Percentiles rank a stretch among this genome's conserved stretches.
These are phyloP conservation scores for Aproaerema taeniolella DNA, from an alignment of 2,888 invertebrate genomes.

Conservation along the genomic window DNA sequence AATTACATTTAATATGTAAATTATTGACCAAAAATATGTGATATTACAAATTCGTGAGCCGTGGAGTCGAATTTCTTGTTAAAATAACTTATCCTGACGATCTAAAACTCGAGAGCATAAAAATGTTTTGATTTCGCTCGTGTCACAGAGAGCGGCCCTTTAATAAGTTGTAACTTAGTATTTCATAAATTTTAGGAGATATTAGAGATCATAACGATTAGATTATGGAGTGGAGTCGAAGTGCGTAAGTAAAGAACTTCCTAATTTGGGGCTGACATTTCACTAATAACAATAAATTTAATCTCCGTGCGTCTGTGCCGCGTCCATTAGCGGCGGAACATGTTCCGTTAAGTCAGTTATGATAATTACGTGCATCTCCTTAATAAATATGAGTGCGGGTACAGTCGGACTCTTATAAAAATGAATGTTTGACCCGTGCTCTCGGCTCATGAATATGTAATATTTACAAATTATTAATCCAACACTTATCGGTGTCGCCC, in stretches of 20 bases:
- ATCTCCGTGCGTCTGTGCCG: conserved; percentile 33
- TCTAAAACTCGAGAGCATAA: background rate
- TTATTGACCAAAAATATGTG: conserved; percentile 20
- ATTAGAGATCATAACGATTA: conserved; percentile 32
- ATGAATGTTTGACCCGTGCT: conserved; percentile 67
- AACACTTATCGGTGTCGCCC: conserved; percentile 54
- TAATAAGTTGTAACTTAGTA: conserved; percentile 11
- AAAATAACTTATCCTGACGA: background rate
- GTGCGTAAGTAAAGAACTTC: conserved; percentile 36
- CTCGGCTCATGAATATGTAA: conserved; percentile 72
- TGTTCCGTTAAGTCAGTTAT: conserved; percentile 60
- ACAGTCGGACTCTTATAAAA: conserved; percentile 58
- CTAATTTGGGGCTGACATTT: conserved; percentile 37
- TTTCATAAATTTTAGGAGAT: conserved; percentile 12
- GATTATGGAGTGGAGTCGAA: conserved; percentile 33
- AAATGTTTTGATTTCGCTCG: conserved; percentile 11
- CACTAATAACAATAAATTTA: conserved; percentile 43
- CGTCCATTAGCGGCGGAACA: conserved; percentile 37
- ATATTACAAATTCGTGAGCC: conserved; percentile 1
- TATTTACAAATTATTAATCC: conserved; percentile 76
- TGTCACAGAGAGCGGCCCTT: conserved; percentile 4
- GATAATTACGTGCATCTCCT: conserved; percentile 68
- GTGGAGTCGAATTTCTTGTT: conserved; percentile 12
- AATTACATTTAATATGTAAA: conserved; percentile 47
- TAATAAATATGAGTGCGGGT: conserved; percentile 63